Base-by-base conservation (phyloP, 2,888 invertebrate genomes). In the Syrista parreyssii region DNA sequence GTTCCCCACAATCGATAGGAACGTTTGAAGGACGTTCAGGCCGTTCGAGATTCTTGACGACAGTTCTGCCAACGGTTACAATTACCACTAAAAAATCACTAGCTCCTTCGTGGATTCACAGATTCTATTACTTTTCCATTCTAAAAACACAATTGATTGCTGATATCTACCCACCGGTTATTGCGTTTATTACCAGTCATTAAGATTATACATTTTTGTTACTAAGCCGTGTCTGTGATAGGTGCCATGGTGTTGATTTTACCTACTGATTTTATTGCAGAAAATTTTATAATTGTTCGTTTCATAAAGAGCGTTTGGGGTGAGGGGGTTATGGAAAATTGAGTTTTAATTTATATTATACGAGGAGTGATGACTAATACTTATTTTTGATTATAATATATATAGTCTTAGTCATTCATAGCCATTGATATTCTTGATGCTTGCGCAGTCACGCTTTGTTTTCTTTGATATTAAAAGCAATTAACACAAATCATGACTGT, bases 11-110 rank as follows among this genome's bases (percentile, higher is more conserved):
- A 86, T 86, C 86, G 86, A 86, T 86, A 85, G 82, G 85, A 86
- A 85, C 86, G 81, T 85, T 86, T 86, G 85, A 86, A 86, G 86
- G 86, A 86, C 87, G 81, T 80, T 84, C 81, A 85, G 31, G 55
- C 23, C 55, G 55, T 55, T 55, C 55, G 55, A 55, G 23, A 23
- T 55, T 55, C 55, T 55, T 23, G 55, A 6, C 55, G 55, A 55
- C 55, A 55, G 55, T 55, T 55, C 9, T 23, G 55, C 55, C 55
- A 55, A 55, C 55, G 55, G 55, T 55, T 55, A 55, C 23, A 9
- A 55, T 55, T 55, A 15, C 6, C 2, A 55, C 55, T 15, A 23
- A 55, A 23, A 55, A 55, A 55, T 23, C 23, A 55, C 55, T 55
- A 55, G 55, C 9, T 55, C 55, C 0, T 55, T 15, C 40, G 23